Conservation (phyloP, 2,113 vertebrate genomes). For the Rhinopomastus cyanomelas region DNA sequence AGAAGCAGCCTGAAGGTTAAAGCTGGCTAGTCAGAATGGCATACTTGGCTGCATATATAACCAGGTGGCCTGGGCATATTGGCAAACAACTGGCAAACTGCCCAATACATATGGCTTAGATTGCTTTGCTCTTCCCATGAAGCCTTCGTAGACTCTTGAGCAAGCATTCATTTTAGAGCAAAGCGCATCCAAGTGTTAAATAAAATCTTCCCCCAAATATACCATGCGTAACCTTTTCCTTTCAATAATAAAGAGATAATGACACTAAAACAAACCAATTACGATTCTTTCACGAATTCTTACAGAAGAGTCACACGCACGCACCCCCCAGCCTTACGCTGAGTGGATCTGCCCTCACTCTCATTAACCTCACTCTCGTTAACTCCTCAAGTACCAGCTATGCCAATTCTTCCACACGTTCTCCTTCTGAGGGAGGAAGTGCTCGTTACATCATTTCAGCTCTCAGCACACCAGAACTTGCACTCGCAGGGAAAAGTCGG, state of each 20-base stretch:
- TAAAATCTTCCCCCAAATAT: conserved; percentile 71
- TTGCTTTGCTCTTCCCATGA: conserved; percentile 83
- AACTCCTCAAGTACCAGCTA: conserved; percentile 43
- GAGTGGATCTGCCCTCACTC: conserved; percentile 49
- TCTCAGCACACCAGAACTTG: background rate
- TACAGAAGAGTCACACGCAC: background rate
- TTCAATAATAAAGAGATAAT: conserved; percentile 61
- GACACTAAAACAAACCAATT: conserved; percentile 47
- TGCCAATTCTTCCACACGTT: background rate
- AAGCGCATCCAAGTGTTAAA: conserved; percentile 76
- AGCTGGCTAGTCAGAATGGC: conserved; percentile 85
- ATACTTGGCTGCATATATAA: conserved; percentile 86
- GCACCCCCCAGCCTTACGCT: background rate
- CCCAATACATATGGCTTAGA: conserved; percentile 92
- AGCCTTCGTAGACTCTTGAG: conserved; percentile 83
- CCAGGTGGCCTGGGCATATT: conserved; percentile 95
- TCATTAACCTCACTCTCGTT: conserved; percentile 59
- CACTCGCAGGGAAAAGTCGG: background rate
- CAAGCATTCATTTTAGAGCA: conserved; percentile 79
- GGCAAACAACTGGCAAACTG: conserved; percentile 89
- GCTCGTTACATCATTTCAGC: background rate
- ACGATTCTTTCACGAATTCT: conserved; percentile 32
- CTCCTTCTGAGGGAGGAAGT: background rate
- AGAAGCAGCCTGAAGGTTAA: conserved; percentile 85
- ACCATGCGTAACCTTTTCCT: conserved; percentile 57